Evolutionary conservation across 2,797 vertebrate genomes (phyloP).

Genomic region (Scarus forsteni): DNA sequence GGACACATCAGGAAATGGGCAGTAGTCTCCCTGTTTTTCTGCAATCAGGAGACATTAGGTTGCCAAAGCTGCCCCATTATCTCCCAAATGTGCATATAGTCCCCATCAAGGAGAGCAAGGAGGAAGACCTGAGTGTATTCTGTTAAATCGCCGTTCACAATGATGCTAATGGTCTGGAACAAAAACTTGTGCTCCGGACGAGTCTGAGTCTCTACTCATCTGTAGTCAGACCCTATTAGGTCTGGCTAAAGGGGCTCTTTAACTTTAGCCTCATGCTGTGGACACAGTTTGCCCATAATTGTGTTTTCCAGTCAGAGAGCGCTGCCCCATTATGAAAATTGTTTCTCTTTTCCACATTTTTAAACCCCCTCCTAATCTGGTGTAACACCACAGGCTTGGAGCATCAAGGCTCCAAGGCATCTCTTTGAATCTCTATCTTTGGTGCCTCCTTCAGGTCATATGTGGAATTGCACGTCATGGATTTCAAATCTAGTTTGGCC

Average conservation of each 20-base stretch:
- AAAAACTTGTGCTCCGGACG: constrained; percentile 54
- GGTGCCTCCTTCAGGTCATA: constrained; percentile 72
- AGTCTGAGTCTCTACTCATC: constrained; percentile 53
- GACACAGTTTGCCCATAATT: constrained; percentile 72
- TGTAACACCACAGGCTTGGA: constrained; percentile 30
- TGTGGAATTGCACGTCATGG: constrained; percentile 40
- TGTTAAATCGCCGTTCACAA: constrained; percentile 48
- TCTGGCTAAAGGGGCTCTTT: constrained; percentile 62
- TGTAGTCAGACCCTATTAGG: constrained; percentile 63
- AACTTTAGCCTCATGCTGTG: constrained; percentile 64
- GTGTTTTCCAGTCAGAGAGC: constrained; percentile 72
- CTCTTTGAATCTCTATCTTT: constrained; percentile 71
- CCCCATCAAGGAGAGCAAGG: constrained; percentile 36
- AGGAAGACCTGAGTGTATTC: constrained; percentile 37
- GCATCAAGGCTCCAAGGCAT: constrained; percentile 1
- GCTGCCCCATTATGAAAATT: constrained; percentile 75
- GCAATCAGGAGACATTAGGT: not conserved
- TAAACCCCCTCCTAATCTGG: constrained; percentile 31
- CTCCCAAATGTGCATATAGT: constrained; percentile 17
- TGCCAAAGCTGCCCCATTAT: constrained; percentile 17
- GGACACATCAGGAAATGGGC: not conserved
- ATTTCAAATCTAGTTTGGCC: constrained; percentile 34
- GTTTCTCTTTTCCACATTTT: constrained; percentile 59
- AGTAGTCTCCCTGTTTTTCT: not conserved
- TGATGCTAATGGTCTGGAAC: constrained; percentile 61